These are phyloP conservation scores for Sinosuthora webbiana DNA, from an alignment of 2,113 vertebrate species.

Conservation along the genomic window DNA sequence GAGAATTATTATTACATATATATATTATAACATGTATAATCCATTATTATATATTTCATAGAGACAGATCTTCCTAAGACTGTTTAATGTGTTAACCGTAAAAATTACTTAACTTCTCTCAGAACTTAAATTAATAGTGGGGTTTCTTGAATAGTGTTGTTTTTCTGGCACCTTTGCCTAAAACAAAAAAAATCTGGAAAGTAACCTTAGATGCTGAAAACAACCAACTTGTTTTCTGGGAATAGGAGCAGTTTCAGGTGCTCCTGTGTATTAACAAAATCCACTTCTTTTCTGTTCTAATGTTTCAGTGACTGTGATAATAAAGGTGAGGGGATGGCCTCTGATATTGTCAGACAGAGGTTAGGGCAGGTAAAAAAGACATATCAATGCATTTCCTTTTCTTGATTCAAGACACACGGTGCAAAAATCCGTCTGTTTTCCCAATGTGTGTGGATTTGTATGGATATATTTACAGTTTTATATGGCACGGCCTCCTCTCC, in stretches of 20 bases:
- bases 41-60: background rate
- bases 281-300: background rate
- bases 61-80: background rate
- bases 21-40: background rate
- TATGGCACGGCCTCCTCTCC: slow-evolving; percentile 25
- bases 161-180: background rate
- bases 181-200: background rate
- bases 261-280: background rate
- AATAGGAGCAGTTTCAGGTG: background rate
- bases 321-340: background rate
- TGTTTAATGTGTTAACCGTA: background rate
- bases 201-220: background rate
- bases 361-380: background rate
- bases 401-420: background rate
- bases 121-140: background rate
- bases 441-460: background rate
- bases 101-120: background rate
- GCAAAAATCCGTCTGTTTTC: background rate
- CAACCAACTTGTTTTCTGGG: background rate
- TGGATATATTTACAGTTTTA: slow-evolving; percentile 18
- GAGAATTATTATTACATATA: background rate
- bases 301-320: background rate
- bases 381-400: background rate
- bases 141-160: background rate
- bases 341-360: background rate